Base-by-base conservation (phyloP, 2,797 vertebrate species). In the Lepidocolaptes lacrymiger region DNA sequence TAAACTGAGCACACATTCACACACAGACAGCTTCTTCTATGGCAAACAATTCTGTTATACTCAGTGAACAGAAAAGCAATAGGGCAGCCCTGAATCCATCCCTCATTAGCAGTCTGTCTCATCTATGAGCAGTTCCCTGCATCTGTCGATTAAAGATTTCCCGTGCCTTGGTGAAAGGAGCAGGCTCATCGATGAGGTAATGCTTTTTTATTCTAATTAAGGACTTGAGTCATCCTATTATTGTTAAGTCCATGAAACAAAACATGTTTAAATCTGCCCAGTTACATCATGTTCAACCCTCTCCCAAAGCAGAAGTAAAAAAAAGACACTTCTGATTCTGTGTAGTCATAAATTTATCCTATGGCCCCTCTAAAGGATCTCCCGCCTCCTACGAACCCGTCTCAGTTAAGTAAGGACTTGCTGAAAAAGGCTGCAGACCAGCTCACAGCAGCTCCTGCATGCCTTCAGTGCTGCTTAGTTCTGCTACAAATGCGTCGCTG, bases 91-190 rank as follows among this genome's bases (percentile, higher is more conserved):
- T 81, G 94, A 93, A 92, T 92, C 80, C 79, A 68, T 26, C 67
- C 58, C 87, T 93, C 80, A 94, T 96, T 86, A 96, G 89, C 54
- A 80, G 87, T 85, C 93, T 81, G 73, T 59, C 88, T 95, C 80
- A 90, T 81, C 77, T 71, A 61, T 69, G 93, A 94, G 96, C 81
- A 82, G 76, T 72, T 90, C 78, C 39, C 52, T 30, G 59, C 43
- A 24, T 95, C 89, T 88, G 95, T 51, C 30, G n/a, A 95, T 94
- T 96, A 95, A 96, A 96, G 91, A 92, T 95, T 97, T 97, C 94
- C 90, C 61, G 55, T 94, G 96, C 91, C 78, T 94, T 46, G 72
- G 59, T 90, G 91, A 96, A 96, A 96, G 91, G 71, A 80, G 68
- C 14, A 89, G 93, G 91, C 92, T 92, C 85, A 93, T 95, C 30